These are phyloP conservation scores for Merops nubicus DNA, from an alignment of 2,113 vertebrate genomes.

Conservation along the genomic window DNA sequence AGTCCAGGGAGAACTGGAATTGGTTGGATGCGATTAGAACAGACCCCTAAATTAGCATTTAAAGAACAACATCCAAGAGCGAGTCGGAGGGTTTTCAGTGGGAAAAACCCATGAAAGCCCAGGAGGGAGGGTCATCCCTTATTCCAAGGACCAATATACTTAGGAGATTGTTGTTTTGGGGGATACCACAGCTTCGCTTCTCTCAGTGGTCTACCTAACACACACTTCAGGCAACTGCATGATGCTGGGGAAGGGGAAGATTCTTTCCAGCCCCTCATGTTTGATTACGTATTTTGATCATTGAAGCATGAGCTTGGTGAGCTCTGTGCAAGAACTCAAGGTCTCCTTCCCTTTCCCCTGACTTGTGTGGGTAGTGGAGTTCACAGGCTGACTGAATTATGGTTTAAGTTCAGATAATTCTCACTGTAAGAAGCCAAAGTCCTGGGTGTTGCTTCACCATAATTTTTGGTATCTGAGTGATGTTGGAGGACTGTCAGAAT, in stretches of 20 bases:
- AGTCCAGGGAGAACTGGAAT: neutral
- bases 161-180: neutral
- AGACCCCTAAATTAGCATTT: neutral
- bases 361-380: neutral
- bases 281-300: neutral
- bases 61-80: neutral
- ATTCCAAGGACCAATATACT: neutral
- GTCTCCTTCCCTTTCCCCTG: neutral
- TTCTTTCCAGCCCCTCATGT: neutral
- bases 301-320: neutral
- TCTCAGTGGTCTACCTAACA: rapidly evolving
- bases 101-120: too few relatives aligned
- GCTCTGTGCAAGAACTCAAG: neutral
- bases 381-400: neutral
- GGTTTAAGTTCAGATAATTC: neutral
- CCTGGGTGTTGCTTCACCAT: neutral
- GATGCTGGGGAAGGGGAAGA: neutral
- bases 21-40: neutral
- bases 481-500: neutral
- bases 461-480: neutral
- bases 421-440: neutral
- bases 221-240: rapidly evolving
- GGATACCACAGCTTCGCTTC: rapidly evolving
- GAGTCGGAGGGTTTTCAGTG: neutral
- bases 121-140: neutral